Evolutionary conservation across 2,113 vertebrate genomes (phyloP).

Genomic region (Periophthalmus modestus): DNA sequence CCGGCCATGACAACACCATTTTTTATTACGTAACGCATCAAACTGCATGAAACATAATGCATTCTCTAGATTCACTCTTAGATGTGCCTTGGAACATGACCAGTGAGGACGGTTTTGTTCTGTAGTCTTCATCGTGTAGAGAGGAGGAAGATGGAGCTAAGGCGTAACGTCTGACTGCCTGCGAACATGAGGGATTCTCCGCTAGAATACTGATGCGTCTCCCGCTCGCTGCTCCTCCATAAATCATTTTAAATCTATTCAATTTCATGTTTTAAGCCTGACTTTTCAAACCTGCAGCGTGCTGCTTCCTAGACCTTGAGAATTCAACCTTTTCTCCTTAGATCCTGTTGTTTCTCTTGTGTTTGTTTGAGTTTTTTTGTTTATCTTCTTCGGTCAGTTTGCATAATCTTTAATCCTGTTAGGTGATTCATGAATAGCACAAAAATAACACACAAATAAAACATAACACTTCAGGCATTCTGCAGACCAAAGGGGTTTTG

Average conservation of each 20-base stretch:
- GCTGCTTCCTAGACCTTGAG: constrained; percentile 7
- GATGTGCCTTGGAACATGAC: constrained; percentile 33
- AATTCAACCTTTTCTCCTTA: neutral
- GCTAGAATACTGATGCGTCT: constrained; percentile 44
- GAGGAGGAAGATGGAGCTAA: constrained; percentile 36
- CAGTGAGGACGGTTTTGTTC: constrained; percentile 49
- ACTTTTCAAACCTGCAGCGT: constrained; percentile 19
- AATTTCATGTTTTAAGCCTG: constrained; percentile 44
- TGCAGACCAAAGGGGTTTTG: too few relatives aligned
- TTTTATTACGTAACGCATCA: constrained; percentile 39
- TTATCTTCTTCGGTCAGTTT: too few relatives aligned
- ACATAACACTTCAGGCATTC: too few relatives aligned
- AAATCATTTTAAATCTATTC: constrained; percentile 49
- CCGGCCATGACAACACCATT: constrained; percentile 27
- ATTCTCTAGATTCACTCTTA: constrained; percentile 35
- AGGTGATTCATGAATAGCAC: too few relatives aligned
- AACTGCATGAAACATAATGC: constrained; percentile 21
- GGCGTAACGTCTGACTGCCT: constrained; percentile 29
- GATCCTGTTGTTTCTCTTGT: too few relatives aligned
- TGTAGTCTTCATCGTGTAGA: constrained; percentile 6
- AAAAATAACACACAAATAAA: too few relatives aligned
- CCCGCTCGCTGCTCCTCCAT: constrained; percentile 21
- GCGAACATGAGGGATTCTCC: constrained; percentile 10
- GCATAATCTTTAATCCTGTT: too few relatives aligned
- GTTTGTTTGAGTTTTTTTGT: too few relatives aligned